Evolutionary conservation across 2,797 vertebrate species (phyloP).

Genomic region (Acanthurus tractus): DNA sequence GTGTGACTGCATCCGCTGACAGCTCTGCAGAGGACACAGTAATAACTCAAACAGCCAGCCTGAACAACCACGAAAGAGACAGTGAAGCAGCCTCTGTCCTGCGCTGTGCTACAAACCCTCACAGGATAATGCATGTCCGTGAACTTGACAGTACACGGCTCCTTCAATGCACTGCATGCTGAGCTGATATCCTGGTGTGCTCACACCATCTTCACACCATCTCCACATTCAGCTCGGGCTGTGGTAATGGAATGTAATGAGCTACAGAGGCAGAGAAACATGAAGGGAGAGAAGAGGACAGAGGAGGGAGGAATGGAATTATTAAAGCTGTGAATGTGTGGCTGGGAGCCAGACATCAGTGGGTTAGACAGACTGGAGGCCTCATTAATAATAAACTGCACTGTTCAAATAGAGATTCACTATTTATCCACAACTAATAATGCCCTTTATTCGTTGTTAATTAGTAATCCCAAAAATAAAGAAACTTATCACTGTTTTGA

Average conservation of each 20-base stretch:
- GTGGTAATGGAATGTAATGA: slow-evolving; percentile 57
- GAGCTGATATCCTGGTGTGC: slow-evolving; percentile 23
- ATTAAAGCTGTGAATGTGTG: slow-evolving; percentile 49
- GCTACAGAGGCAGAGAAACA: slow-evolving; percentile 36
- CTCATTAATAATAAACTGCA: slow-evolving; percentile 36
- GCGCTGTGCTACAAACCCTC: slow-evolving; percentile 29
- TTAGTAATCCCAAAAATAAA: neutral
- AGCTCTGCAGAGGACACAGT: slow-evolving; percentile 27
- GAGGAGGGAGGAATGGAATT: slow-evolving; percentile 22
- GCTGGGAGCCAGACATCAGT: slow-evolving; percentile 44
- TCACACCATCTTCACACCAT: slow-evolving; percentile 36
- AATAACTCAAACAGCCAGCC: slow-evolving; percentile 45
- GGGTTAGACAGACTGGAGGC: slow-evolving; percentile 35
- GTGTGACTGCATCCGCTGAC: slow-evolving; percentile 3
- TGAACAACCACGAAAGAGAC: slow-evolving; percentile 16
- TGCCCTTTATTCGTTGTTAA: neutral
- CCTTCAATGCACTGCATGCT: neutral
- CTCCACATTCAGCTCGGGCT: slow-evolving; percentile 30
- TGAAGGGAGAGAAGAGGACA: slow-evolving; percentile 17
- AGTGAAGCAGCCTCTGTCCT: slow-evolving; percentile 2
- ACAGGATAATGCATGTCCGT: slow-evolving; percentile 11
- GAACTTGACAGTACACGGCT: slow-evolving; percentile 18
- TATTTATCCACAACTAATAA: slow-evolving; percentile 5
- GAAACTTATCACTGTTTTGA: neutral
- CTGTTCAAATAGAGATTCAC: slow-evolving; percentile 11